Evolutionary conservation across 2,888 invertebrate genomes (phyloP).

Genomic region (Harpalus rubripes): DNA sequence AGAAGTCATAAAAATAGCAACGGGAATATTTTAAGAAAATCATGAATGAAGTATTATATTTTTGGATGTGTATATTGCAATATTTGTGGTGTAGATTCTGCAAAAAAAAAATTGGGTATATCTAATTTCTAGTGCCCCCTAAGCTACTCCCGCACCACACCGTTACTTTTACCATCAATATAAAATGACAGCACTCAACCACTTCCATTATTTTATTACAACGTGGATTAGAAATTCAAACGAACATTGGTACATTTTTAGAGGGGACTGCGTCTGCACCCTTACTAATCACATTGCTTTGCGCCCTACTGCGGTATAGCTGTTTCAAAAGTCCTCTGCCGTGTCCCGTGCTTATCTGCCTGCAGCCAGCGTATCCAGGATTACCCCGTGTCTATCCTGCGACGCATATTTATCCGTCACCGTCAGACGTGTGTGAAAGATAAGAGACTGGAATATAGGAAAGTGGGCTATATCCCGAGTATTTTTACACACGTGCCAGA

Average conservation of each 20-base stretch:
- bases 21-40: no score
- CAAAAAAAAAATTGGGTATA: no score
- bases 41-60: no score
- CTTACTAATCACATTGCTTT: not conserved
- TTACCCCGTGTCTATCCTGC: conserved; percentile 1
- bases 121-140: no score
- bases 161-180: not conserved
- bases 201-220: conserved; percentile 3
- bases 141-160: no score
- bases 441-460: not conserved
- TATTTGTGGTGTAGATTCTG: no score
- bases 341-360: not conserved
- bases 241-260: not conserved
- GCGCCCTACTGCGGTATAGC: not conserved
- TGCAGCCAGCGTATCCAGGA: conserved; percentile 5
- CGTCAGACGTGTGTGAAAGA: not conserved
- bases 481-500: not conserved
- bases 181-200: not conserved
- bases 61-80: no score
- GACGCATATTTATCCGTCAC: conserved; percentile 48
- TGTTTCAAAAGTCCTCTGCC: not conserved
- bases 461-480: no score
- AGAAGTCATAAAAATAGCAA: no score
- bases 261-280: not conserved
- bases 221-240: not conserved